Base-by-base conservation (phyloP, 2,797 vertebrate genomes). In the Bothrops alternatus region DNA sequence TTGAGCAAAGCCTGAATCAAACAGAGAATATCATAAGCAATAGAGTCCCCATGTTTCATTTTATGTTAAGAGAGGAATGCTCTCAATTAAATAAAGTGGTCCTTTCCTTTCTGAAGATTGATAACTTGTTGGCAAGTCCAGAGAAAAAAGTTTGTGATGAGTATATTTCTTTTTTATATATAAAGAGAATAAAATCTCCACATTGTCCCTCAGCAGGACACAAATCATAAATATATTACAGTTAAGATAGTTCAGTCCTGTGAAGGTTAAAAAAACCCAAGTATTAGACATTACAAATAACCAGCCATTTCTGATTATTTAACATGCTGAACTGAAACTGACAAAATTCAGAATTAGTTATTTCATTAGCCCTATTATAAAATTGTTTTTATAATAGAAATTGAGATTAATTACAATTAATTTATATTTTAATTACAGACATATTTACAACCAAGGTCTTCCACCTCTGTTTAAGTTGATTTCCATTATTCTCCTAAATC, bases 111-210 rank as follows among this genome's bases (percentile, higher is more conserved):
- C 58, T 65, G 88, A 86, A 23, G 73, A 92, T 90, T 91, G 94
- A 14, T 93, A 94, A 90, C 63, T 92, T 11, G 2, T 63, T 16
- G 8, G 1, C 26, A 37, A 93, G 65, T 73, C 55, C 86, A 56
- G 82, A 57, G 56, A 50, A 60, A 93, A 93, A 90, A 47, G 25
- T 32, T 87, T 90, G 10, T 20, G 5, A 61, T 7, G 14, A 63
- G 25, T 91, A 78, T 3, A 60, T 90, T 90, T 58, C 50, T 90
- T 91, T 89, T 90, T 78, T 78, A 57, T 57, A 57, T 25, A 90
- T 60, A 93, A 6, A 32, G 42, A 87, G 11, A 89, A 91, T 91
- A 87, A 91, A 87, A 73, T 73, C 5, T 86, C 73, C 87, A 90
- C 47, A 57, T 87, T 90, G 55, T 86, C 42, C 69, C 85, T 60